Percentiles rank a stretch among this genome's conserved stretches.
Evolutionary conservation across 2,113 vertebrate genomes (phyloP).

Genomic region (Thunnus thynnus): DNA sequence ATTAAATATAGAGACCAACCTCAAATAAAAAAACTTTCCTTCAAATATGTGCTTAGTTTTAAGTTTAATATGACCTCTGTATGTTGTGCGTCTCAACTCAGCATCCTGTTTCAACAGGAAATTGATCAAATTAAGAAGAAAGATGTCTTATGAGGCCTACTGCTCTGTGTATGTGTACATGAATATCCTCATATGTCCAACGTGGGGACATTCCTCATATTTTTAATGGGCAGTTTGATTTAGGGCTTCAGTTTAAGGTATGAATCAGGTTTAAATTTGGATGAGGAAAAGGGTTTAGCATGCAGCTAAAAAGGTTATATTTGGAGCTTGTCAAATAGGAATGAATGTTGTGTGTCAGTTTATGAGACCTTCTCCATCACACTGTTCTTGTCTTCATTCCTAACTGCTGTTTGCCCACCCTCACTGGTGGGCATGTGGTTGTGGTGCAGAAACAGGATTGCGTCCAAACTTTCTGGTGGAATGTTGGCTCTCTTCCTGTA

Average conservation of each 20-base stretch:
- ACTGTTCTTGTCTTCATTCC: constrained; percentile 24
- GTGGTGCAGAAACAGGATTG: constrained; percentile 83
- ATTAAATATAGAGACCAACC: too few relatives aligned
- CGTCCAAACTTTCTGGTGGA: constrained; percentile 77
- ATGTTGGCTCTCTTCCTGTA: constrained; percentile 75
- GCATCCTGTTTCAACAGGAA: too few relatives aligned
- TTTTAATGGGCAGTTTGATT: neutral
- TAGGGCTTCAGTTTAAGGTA: neutral
- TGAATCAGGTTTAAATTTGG: neutral
- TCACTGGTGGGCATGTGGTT: constrained; percentile 62
- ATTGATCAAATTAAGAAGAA: too few relatives aligned
- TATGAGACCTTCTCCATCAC: constrained; percentile 2
- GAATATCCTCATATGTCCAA: too few relatives aligned
- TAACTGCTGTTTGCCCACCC: neutral
- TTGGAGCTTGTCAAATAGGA: neutral
- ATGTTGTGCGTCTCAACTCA: neutral
- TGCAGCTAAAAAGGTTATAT: neutral
- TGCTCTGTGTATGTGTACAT: too few relatives aligned
- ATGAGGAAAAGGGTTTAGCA: neutral
- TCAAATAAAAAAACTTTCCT: neutral
- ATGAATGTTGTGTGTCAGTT: neutral
- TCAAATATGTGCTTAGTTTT: neutral
- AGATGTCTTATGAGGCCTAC: too few relatives aligned
- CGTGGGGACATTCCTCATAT: neutral
- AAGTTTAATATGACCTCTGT: neutral